Conservation (phyloP, 1,140 invertebrate genomes). For the Apis laboriosa region DNA sequence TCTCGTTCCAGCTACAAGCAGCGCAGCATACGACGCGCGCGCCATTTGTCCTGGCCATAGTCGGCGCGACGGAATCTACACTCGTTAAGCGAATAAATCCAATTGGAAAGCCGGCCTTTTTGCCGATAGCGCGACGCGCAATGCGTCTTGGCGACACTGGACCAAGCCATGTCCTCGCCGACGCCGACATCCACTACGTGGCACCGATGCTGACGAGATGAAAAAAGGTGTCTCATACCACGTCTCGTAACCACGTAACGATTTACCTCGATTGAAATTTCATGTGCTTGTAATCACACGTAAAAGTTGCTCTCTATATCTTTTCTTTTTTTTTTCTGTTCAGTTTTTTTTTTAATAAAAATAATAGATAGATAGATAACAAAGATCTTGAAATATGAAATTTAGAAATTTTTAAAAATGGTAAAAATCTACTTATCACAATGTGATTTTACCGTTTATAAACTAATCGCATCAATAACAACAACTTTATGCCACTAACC, state of each 20-base stretch:
- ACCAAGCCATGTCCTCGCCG: constrained; percentile 21
- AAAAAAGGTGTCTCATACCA: constrained; percentile 32
- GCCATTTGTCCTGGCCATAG: constrained; percentile 71
- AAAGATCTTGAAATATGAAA: no score
- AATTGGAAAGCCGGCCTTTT: constrained; percentile 72
- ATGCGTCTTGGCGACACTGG: constrained; percentile 73
- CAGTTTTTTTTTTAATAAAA: neutral
- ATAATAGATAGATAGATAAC: no score
- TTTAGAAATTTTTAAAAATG: no score
- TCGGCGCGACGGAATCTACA: constrained; percentile 54
- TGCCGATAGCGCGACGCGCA: constrained; percentile 66
- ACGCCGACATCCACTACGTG: constrained; percentile 48
- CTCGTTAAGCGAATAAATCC: constrained; percentile 74
- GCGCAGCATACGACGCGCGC: constrained; percentile 32
- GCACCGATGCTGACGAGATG: constrained; percentile 65
- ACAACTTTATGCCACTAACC: neutral
- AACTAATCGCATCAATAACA: neutral
- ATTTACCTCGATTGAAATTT: constrained; percentile 33
- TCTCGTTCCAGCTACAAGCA: constrained; percentile 37
- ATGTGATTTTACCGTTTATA: no score
- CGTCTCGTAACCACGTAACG: neutral
- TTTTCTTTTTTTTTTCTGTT: neutral
- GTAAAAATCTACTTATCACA: no score
- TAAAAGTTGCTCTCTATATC: neutral
- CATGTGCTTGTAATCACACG: neutral